Evolutionary conservation across 2,888 invertebrate species (phyloP).

Genomic region (Agonum fuliginosum): DNA sequence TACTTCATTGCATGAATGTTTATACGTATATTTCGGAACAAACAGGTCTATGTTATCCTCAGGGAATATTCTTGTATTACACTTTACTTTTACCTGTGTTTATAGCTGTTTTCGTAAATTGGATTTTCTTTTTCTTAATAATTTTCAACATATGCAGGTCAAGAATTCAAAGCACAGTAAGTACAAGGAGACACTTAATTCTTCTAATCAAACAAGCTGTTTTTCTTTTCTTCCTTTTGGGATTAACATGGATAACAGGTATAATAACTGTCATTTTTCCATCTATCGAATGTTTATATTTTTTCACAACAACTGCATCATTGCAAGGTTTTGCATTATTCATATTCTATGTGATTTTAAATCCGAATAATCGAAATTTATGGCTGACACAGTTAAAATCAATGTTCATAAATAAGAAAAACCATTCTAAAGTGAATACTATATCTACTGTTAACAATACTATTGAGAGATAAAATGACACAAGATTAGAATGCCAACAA

Average conservation of each 20-base stretch:
- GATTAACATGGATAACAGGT: conserved; percentile 79
- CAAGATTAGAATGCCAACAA: no score
- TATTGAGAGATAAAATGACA: no score
- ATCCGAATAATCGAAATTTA: conserved; percentile 76
- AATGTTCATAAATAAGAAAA: not conserved
- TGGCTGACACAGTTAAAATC: conserved; percentile 72
- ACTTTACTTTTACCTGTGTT: conserved; percentile 76
- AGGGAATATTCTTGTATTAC: conserved; percentile 75
- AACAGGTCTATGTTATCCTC: conserved; percentile 75
- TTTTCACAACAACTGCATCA: conserved; percentile 76
- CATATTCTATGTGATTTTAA: conserved; percentile 77
- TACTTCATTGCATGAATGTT: conserved; percentile 71
- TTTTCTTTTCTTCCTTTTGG: conserved; percentile 77
- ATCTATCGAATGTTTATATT: conserved; percentile 69
- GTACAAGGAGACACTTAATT: conserved; percentile 73
- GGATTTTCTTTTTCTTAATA: conserved; percentile 76
- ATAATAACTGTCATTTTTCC: conserved; percentile 72
- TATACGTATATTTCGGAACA: conserved; percentile 69
- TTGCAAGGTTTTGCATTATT: conserved; percentile 79
- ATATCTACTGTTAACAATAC: no score
- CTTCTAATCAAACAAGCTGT: conserved; percentile 77
- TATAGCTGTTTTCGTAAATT: conserved; percentile 75
- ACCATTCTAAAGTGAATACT: not conserved
- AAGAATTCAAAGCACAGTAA: conserved; percentile 74
- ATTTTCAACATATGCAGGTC: conserved; percentile 72